Evolutionary conservation across 1,140 invertebrate species (phyloP), one percentile per base, ranked within the genome.

Genomic region (Sarcophaga bullata): DNA sequence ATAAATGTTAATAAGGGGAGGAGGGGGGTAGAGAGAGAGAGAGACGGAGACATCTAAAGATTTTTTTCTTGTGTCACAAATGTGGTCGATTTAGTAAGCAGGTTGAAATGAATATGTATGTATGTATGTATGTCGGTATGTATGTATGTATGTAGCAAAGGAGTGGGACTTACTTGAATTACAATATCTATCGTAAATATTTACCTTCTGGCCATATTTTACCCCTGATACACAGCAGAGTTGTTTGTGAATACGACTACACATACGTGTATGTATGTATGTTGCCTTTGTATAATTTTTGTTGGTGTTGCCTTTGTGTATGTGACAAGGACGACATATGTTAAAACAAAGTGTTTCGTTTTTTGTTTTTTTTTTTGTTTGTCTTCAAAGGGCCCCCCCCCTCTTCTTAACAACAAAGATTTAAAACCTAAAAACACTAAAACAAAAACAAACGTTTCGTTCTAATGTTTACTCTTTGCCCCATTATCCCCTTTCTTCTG

Each of bases 311-410:
- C n/a, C n/a, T n/a, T n/a, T n/a, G n/a, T 78, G 75, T 78, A 78
- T 52, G 52, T 78, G 75, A 78, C 75, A 78, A 78, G 75, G 75
- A 78, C 75, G 75, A 78, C 75, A 78, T 78, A 78, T 78, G 75
- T 50, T 78, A 50, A 78, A 78, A 50, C 48, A 78, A 78, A 78
- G 75, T 78, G 19, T 25, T 78, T 78, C n/a, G 48, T 78, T 78
- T 52, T 78, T 78, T 25, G 3, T 19, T 8, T 47, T 4, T 46
- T 17, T 9, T 17, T 46, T 19, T 46, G 37, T 46, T 1, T 8
- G 72, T 46, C 8, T 78, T 4, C n/a, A n/a, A n/a, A n/a, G 10
- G 10, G 73, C 58, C 8, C 58, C 58, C 8, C 17, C 58, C 25
- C 25, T 4, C 25, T 37, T 37, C 25, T 37, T 62, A n/a, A 15